A percentile compares a stretch with the other conserved stretches of the same genome.
Evolutionary conservation across 2,113 vertebrate genomes (phyloP).

Genomic region (Poecile atricapillus): DNA sequence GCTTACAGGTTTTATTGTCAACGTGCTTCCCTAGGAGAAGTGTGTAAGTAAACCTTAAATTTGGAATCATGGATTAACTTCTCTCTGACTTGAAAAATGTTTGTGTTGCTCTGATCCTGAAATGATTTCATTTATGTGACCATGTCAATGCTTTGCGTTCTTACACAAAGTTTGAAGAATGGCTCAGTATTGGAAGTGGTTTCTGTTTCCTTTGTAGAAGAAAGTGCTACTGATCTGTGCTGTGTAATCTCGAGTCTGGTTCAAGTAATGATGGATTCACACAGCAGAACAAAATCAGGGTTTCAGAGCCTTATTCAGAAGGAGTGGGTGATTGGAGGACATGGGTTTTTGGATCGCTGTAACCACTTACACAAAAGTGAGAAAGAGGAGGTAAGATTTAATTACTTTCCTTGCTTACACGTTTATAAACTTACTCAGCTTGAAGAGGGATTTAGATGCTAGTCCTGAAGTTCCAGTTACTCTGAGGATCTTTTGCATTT

Average conservation of each 20-base stretch:
- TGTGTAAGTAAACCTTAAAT: fast-evolving
- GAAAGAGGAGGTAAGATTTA: conserved; percentile 76
- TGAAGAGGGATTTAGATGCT: background rate
- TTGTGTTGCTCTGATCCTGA: background rate
- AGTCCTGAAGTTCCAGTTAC: background rate
- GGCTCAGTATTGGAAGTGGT: background rate
- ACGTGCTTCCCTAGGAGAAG: background rate
- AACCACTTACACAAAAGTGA: conserved; percentile 84
- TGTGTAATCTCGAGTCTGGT: conserved; percentile 84
- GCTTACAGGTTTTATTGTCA: background rate
- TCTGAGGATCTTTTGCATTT: background rate
- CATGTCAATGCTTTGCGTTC: background rate
- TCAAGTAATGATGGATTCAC: conserved; percentile 88
- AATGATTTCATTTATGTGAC: background rate
- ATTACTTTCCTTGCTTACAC: background rate
- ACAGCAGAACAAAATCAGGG: conserved; percentile 80
- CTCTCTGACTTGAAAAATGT: background rate
- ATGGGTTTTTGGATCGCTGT: conserved; percentile 84
- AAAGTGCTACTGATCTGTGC: conserved; percentile 83
- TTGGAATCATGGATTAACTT: background rate
- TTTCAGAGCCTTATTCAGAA: conserved; percentile 90
- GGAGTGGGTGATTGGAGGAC: conserved; percentile 85
- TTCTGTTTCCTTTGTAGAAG: conserved; percentile 71
- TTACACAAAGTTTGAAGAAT: background rate
- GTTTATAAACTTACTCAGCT: background rate